Evolutionary conservation across 2,797 vertebrate genomes (phyloP).

Genomic region (Masticophis lateralis): DNA sequence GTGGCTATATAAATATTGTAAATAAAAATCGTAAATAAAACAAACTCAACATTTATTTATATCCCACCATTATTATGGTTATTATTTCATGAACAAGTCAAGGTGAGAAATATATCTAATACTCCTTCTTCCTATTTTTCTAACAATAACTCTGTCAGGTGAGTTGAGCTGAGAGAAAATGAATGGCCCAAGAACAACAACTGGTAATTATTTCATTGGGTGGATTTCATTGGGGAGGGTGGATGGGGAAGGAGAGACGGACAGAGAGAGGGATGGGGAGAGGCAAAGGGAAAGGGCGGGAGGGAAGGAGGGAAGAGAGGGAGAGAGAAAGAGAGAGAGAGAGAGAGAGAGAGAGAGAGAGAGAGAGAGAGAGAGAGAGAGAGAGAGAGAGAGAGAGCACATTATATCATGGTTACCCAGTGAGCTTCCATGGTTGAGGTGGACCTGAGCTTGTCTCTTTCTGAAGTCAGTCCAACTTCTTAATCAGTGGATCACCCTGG

Average conservation of each 20-base stretch:
- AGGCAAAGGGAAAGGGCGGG: too few species aligned
- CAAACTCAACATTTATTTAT: too few species aligned
- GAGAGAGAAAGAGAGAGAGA: not conserved
- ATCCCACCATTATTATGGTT: not conserved
- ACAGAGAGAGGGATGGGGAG: not conserved
- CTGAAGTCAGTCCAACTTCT: not conserved
- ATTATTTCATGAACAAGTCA: too few species aligned
- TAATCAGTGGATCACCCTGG: not conserved
- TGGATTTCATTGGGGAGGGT: not conserved
- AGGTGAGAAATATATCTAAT: not conserved
- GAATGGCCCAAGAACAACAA: not conserved
- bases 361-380: too few species aligned
- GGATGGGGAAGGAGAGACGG: too few species aligned
- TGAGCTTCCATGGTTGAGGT: not conserved
- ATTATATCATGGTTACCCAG: not conserved
- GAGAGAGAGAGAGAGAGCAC: not conserved
- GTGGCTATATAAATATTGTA: too few species aligned
- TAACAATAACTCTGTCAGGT: not conserved
- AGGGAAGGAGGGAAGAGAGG: too few species aligned
- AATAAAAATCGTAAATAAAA: too few species aligned
- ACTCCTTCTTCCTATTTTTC: not conserved
- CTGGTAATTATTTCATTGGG: not conserved
- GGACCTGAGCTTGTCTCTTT: not conserved
- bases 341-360: too few species aligned
- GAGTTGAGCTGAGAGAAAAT: not conserved